Evolutionary conservation across 2,113 vertebrate genomes (phyloP), one percentile per base, ranked within the genome.

Genomic region (Nannospalax galili): DNA sequence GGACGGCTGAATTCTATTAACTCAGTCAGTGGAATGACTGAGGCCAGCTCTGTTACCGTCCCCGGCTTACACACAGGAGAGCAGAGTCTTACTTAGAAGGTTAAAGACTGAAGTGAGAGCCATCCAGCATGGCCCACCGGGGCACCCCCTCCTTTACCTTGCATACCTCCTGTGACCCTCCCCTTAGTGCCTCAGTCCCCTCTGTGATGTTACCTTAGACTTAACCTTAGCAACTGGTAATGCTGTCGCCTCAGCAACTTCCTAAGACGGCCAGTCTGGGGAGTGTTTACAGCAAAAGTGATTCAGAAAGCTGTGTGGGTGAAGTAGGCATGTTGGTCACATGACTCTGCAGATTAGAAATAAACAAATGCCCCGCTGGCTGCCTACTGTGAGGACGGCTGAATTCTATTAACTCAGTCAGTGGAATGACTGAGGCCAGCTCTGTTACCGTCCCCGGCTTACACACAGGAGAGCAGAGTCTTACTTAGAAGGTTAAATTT

Each of bases 1-100:
- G n/a, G 37, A 48, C 1, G 14, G 19, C 1, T 0, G 45, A 0
- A 0, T 5, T 17, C 35, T 42, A 5, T 3, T 0, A 32, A 7
- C n/a, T 24, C 60, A 15, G 77, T 9, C 4, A 78, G 26, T 5
- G 0, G 64, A 30, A 0, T 3, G 20, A 37, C 24, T 67, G 64
- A 67, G 64, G 26, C 26, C 7, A 11, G 26, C 7, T 67, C 64
- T 67, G 7, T 30, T 67, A 28, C n/a, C n/a, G n/a, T 28, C 42
- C 15, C 30, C 24, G 12, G 4, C 19, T n/a, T n/a, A 40, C 32
- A 45, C 14, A 4, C 56, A n/a, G 3, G 35, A 37, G n/a, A 70
- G 30, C 58, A 69, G n/a, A n/a, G n/a, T n/a, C n/a, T n/a, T n/a
- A n/a, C n/a, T n/a, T n/a, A n/a, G n/a, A n/a, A n/a, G n/a, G n/a